Conservation (phyloP, 1,140 invertebrate genomes). For the Trachymyrmex cornetzi region DNA sequence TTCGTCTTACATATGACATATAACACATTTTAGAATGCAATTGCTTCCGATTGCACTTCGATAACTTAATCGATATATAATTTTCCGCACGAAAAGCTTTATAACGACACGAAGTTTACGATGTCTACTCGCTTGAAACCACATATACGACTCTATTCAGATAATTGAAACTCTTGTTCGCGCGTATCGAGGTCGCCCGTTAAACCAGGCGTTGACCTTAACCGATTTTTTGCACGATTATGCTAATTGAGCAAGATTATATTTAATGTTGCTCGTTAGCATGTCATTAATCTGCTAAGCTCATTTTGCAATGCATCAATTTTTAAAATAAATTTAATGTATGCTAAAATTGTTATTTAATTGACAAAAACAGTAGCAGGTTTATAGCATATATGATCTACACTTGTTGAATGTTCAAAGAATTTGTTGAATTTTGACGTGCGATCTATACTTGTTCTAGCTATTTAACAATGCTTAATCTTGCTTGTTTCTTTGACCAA, state of each 20-base stretch:
- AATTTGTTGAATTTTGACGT: not conserved
- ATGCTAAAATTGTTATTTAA: conserved; percentile 6
- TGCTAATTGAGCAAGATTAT: not conserved
- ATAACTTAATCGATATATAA: conserved; percentile 27
- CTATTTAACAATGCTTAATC: not conserved
- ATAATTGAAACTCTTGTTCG: conserved; percentile 36
- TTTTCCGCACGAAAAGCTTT: conserved; percentile 8
- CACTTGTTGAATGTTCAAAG: not conserved
- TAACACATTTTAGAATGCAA: not conserved
- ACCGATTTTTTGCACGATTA: conserved; percentile 21
- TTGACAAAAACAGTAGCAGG: not conserved
- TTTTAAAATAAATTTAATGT: not conserved
- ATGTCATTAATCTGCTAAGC: not conserved
- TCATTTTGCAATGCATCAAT: not conserved
- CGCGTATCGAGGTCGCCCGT: not conserved
- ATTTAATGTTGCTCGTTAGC: not conserved
- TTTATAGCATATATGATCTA: not conserved
- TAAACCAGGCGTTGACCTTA: conserved; percentile 32
- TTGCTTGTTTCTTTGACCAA: no score
- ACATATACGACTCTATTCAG: not conserved
- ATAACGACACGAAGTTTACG: not conserved
- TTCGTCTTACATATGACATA: not conserved
- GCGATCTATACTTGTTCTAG: not conserved
- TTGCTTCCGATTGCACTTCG: not conserved
- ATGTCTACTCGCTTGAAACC: not conserved